phyloP scores from a whole-genome alignment of 1,140 invertebrate species.

The Aphaenogaster ashmeadi region DNA sequence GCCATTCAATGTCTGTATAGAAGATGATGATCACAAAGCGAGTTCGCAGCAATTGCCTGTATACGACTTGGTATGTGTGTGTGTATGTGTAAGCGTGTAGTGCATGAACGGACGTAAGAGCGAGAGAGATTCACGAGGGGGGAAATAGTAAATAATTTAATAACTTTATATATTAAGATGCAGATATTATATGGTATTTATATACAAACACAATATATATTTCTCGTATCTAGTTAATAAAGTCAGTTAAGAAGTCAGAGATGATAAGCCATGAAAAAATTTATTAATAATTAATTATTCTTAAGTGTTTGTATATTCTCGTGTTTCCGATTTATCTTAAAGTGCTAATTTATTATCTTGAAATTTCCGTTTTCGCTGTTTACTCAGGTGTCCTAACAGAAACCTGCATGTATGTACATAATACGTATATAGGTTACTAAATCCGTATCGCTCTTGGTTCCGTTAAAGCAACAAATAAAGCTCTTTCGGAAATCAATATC shows the following conservation, averaged over 20 bases:
- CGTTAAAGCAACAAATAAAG: slow-evolving; percentile 59
- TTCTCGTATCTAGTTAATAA: neutral
- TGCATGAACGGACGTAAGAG: neutral
- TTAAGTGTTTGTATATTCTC: neutral
- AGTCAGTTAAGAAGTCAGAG: neutral
- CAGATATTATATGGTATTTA: neutral
- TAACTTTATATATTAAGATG: neutral
- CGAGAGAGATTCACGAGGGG: neutral
- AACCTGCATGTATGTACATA: slow-evolving; percentile 40
- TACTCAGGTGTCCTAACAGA: slow-evolving; percentile 55
- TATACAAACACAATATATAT: neutral
- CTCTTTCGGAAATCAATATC: slow-evolving; percentile 62
- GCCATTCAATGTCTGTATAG: slow-evolving; percentile 36
- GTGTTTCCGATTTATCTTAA: slow-evolving; percentile 40
- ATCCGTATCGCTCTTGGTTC: slow-evolving; percentile 33
- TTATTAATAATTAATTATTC: slow-evolving; percentile 9
- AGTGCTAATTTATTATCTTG: slow-evolving; percentile 57
- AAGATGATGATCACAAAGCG: slow-evolving; percentile 45
- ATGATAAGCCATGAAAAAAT: neutral
- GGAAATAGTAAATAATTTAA: slow-evolving; percentile 6
- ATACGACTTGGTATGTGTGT: neutral
- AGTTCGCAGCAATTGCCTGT: neutral
- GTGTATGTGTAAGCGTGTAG: too few relatives aligned
- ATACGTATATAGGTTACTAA: slow-evolving; percentile 48
- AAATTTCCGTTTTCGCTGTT: slow-evolving; percentile 61